Evolutionary conservation across 2,888 invertebrate genomes (phyloP).

Genomic region (Geophilus truncorum): DNA sequence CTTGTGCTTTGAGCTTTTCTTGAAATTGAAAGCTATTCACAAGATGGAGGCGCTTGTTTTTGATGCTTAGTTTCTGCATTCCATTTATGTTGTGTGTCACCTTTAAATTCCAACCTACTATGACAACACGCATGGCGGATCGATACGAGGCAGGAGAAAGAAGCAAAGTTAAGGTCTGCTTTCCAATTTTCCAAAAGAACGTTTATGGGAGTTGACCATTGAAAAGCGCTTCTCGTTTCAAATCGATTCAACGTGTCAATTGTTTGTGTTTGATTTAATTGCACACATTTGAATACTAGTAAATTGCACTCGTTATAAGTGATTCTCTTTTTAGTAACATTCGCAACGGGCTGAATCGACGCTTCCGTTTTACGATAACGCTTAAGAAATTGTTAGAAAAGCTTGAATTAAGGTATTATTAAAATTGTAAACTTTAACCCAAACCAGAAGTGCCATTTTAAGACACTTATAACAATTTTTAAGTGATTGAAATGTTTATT

Average conservation of each 20-base stretch:
- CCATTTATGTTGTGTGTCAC: not conserved
- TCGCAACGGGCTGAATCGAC: too few relatives aligned
- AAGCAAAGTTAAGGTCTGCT: not conserved
- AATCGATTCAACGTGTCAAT: not conserved
- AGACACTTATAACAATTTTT: too few relatives aligned
- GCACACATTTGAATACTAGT: not conserved
- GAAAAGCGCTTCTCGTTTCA: not conserved
- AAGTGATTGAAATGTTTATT: too few relatives aligned
- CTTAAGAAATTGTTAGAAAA: too few relatives aligned
- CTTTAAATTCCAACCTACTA: not conserved
- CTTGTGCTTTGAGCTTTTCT: too few relatives aligned
- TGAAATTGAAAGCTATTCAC: not conserved
- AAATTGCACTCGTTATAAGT: too few relatives aligned
- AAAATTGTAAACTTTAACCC: too few relatives aligned
- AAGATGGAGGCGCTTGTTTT: not conserved
- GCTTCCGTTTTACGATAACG: too few relatives aligned
- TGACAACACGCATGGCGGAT: not conserved
- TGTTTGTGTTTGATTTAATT: not conserved
- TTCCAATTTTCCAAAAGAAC: constrained; percentile 22
- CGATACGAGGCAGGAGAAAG: not conserved
- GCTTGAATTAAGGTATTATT: too few relatives aligned
- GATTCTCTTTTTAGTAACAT: too few relatives aligned
- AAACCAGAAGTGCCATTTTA: too few relatives aligned
- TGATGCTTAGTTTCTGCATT: not conserved
- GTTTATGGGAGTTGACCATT: not conserved